Evolutionary conservation across 2,113 vertebrate genomes (phyloP).

Genomic region (Nerophis lumbriciformis): DNA sequence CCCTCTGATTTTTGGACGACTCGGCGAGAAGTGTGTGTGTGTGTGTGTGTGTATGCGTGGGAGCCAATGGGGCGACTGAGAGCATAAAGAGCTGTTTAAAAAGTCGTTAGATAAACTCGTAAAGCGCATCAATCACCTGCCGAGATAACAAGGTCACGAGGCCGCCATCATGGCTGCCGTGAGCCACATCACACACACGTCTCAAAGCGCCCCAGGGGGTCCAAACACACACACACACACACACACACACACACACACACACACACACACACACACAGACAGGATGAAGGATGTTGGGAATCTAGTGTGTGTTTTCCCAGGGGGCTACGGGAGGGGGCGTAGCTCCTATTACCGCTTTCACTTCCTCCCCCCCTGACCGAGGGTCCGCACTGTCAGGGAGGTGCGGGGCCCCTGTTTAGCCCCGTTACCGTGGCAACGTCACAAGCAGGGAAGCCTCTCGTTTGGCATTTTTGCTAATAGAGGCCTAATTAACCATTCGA

Average conservation of each 20-base stretch:
- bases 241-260: background rate
- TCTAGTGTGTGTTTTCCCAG: conserved; percentile 2
- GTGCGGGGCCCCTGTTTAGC: background rate
- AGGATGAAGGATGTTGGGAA: background rate
- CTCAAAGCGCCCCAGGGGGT: background rate
- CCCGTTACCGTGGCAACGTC: background rate
- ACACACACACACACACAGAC: background rate
- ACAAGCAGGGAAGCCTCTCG: too few species aligned
- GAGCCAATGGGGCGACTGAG: background rate
- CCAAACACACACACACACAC: background rate
- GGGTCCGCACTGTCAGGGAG: conserved; percentile 1
- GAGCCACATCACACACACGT: conserved; percentile 4
- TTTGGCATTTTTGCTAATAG: too few species aligned
- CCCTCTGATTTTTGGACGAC: too few species aligned
- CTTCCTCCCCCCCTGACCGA: conserved; percentile 13
- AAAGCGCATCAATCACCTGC: conserved; percentile 19
- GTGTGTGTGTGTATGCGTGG: too few species aligned
- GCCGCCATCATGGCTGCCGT: background rate
- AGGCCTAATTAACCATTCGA: too few species aligned
- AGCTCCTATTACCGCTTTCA: conserved; percentile 6
- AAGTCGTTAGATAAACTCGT: conserved; percentile 14
- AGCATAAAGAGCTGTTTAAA: conserved; percentile 6
- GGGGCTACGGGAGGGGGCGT: background rate
- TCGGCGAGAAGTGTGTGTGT: background rate
- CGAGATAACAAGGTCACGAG: background rate